Conservation (phyloP, 2,888 invertebrate genomes). For the Adela reaumurella region DNA sequence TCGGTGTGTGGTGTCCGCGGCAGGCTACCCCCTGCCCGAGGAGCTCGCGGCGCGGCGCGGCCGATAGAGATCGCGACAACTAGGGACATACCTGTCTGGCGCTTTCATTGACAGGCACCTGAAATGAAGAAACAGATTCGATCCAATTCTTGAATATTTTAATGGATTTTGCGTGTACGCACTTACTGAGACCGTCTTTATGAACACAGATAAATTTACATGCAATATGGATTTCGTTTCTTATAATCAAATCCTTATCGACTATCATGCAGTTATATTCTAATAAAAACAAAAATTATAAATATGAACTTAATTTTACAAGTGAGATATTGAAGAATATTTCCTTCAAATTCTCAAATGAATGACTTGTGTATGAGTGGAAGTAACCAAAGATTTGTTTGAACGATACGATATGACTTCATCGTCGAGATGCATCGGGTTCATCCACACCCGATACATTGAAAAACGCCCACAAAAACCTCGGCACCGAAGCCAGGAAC, state of each 20-base stretch:
- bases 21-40: conserved; percentile 49
- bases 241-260: conserved; percentile 2
- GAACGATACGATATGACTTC: too few relatives aligned
- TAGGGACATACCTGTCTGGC: conserved; percentile 67
- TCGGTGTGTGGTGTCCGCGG: conserved; percentile 50
- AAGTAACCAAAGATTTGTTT: too few relatives aligned
- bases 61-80: conserved; percentile 45
- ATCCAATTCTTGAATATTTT: conserved; percentile 61
- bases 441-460: conserved; percentile 1
- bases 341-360: too few relatives aligned
- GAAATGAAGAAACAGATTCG: conserved; percentile 66
- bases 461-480: conserved; percentile 13
- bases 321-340: too few relatives aligned
- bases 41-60: conserved; percentile 40
- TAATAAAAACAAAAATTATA: too few relatives aligned
- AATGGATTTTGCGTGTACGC: conserved; percentile 26
- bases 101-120: conserved; percentile 74
- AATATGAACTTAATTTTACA: too few relatives aligned
- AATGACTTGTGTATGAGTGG: too few relatives aligned
- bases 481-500: conserved; percentile 19
- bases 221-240: conserved; percentile 20
- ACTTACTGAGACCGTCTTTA: background rate
- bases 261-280: conserved; percentile 8
- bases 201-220: conserved; percentile 55
- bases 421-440: too few relatives aligned